Evolutionary conservation across 2,113 vertebrate genomes (phyloP), one percentile per base, ranked within the genome.

Genomic region (Osmerus eperlanus): DNA sequence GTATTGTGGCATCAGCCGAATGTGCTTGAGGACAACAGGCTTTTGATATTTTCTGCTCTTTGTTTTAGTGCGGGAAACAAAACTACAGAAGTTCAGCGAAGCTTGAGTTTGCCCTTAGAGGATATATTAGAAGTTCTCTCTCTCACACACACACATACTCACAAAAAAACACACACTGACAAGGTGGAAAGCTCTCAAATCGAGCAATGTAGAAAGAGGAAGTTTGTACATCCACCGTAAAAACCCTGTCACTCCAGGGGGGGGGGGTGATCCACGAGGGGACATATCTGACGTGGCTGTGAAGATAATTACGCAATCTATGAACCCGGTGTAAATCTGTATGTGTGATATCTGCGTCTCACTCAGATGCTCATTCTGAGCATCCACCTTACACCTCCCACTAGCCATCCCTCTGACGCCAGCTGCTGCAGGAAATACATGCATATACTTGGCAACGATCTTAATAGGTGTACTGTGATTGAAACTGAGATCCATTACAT

Each of bases 41-140:
- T 29, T 64, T 64, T 41, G 62, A 64, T 64, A 64, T 64, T 64
- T 64, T 29, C 62, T 64, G 62, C 62, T 64, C 29, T 63, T 63
- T 63, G 61, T 63, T 63, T 63, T 23, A 28, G 28, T 21, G 59
- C 21, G 5, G 23, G 25, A 28, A 62, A 62, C 41, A 12, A 47
- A 12, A 8, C 28, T 64, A 64, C 62, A 18, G 62, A 41, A 62
- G 60, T 28, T 18, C 28, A 41, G 16, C 32, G 36, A 64, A 32
- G 62, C 29, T 18, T 32, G 62, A 4, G 25, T 28, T 18, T 41
- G 62, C 62, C 62, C 32, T 13, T n/a, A 36, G 62, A 18, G 32
- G 2, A 15, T 29, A 8, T 41, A 9, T 64, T 64, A n/a, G 25
- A 28, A 23, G 23, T 16, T 62, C 60, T 62, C 25, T 62, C 59